Conservation (phyloP, 2,888 invertebrate genomes). For the Zonitis immaculata region DNA sequence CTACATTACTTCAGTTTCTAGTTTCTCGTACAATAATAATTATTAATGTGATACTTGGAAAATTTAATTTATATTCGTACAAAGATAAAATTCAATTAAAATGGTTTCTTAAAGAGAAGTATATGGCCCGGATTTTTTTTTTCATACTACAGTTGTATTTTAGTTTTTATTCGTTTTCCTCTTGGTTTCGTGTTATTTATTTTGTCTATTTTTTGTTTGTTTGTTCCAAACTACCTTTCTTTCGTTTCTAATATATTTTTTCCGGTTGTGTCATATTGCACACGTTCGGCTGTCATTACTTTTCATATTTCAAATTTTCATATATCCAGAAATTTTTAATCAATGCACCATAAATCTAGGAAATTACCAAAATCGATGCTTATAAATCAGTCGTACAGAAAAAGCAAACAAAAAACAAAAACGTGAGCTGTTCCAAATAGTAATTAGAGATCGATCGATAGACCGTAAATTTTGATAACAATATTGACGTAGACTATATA, state of each 20-base stretch:
- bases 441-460: constrained; percentile 26
- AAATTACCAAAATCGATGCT: constrained; percentile 17
- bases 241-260: neutral
- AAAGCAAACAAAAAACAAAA: no score
- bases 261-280: neutral
- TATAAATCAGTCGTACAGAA: constrained; percentile 15
- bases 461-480: constrained; percentile 24
- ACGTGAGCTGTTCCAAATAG: constrained; percentile 14
- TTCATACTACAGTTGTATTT: no score
- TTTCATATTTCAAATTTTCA: constrained; percentile 2
- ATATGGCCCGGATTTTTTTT: neutral
- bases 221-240: neutral
- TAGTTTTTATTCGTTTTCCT: no score
- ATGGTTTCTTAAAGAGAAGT: neutral
- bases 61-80: neutral
- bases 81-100: neutral
- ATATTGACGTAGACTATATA: constrained; percentile 26
- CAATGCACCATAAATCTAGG: constrained; percentile 17
- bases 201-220: no score
- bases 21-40: neutral
- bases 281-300: neutral
- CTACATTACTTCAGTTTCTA: no score
- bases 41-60: neutral
- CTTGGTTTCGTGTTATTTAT: no score
- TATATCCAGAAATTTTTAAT: constrained; percentile 14